A percentile compares a stretch with the other conserved stretches of the same genome.
These are phyloP conservation scores for Mellilla xanthometata DNA, from an alignment of 2,888 invertebrate species.

Conservation along the genomic window DNA sequence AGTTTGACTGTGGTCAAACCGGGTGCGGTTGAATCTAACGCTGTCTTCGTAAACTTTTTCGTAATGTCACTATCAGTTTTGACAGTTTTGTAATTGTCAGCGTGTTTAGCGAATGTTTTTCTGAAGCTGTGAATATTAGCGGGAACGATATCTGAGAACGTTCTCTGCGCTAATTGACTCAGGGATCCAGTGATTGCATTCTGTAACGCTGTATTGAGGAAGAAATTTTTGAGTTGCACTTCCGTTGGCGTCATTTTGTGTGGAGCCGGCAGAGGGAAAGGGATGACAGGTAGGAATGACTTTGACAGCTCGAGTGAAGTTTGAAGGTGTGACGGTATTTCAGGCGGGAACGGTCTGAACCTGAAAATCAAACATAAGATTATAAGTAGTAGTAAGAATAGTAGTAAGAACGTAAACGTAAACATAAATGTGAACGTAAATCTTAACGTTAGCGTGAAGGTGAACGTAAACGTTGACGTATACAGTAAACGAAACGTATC, in stretches of 20 bases:
- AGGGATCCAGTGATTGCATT: conserved; percentile 59
- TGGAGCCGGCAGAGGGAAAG: conserved; percentile 43
- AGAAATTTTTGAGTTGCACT: conserved; percentile 58
- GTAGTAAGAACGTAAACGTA: no score
- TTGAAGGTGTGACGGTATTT: conserved; percentile 29
- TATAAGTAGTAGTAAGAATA: no score
- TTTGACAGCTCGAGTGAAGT: conserved; percentile 35
- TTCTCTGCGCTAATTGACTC: conserved; percentile 43
- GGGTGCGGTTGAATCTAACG: neutral
- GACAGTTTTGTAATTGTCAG: neutral
- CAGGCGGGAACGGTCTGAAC: conserved; percentile 45
- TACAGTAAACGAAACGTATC: no score
- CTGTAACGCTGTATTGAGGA: conserved; percentile 66
- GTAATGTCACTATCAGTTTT: neutral
- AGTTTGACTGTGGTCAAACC: neutral
- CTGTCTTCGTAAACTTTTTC: conserved; percentile 24
- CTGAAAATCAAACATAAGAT: conserved; percentile 44
- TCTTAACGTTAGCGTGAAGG: no score
- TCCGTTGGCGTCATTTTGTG: conserved; percentile 45
- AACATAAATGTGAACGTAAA: no score
- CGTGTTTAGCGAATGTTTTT: conserved; percentile 2
- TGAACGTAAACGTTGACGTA: no score
- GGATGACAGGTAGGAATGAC: conserved; percentile 44
- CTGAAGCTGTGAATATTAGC: neutral
- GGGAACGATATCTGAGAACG: conserved; percentile 23